These are phyloP conservation scores for Oikopleura vanhoeffeni DNA, from an alignment of 23 tunicate species.

Conservation along the genomic window DNA sequence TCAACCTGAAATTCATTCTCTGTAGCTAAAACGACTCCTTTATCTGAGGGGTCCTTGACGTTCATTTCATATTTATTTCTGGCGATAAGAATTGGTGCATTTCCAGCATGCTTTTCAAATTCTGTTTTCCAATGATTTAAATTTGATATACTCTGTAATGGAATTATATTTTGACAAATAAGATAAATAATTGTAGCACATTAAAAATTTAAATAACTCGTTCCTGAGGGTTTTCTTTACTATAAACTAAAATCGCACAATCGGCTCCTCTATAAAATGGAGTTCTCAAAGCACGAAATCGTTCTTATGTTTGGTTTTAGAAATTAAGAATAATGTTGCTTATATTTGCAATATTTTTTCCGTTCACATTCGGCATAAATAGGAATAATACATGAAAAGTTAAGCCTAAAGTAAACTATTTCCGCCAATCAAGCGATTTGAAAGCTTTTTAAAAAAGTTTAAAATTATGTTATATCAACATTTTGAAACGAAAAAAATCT, in stretches of 20 bases:
- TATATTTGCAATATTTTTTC: no score
- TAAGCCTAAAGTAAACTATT: no score
- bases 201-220: not conserved
- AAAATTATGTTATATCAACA: no score
- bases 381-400: no score
- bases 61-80: not conserved
- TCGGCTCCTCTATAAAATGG: conserved; percentile 10
- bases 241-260: not conserved
- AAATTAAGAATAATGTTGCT: no score
- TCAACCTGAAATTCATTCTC: not conserved
- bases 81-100: not conserved
- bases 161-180: not conserved
- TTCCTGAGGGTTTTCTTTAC: not conserved
- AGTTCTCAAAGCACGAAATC: not conserved
- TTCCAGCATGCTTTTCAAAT: conserved; percentile 9
- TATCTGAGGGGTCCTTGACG: not conserved
- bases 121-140: not conserved
- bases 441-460: no score
- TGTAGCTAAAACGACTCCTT: not conserved
- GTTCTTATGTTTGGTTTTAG: no score
- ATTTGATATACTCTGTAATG: not conserved
- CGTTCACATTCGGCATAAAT: no score
- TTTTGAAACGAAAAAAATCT: no score
- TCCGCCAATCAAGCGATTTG: no score
- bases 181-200: not conserved